Conservation (phyloP, 2,888 invertebrate genomes). For the Thymelicus acteon region DNA sequence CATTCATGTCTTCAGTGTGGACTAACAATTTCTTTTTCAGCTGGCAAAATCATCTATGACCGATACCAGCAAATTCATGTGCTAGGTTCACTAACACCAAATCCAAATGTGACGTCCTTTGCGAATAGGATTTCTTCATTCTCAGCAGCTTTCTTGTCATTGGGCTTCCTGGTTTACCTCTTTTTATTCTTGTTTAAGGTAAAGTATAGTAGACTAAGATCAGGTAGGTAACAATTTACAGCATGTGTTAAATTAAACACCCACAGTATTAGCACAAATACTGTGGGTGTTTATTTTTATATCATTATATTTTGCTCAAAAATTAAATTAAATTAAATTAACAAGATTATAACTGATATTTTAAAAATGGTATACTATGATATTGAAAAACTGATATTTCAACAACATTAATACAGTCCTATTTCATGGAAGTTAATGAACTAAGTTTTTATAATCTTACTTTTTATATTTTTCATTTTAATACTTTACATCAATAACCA, state of each 20-base stretch:
- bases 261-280: too few relatives aligned
- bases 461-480: too few relatives aligned
- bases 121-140: conserved; percentile 77
- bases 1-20: conserved; percentile 38
- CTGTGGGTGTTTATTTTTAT: not conserved
- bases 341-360: too few relatives aligned
- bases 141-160: conserved; percentile 70
- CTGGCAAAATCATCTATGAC: conserved; percentile 86
- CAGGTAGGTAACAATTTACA: not conserved
- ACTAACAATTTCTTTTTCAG: conserved; percentile 72
- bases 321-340: too few relatives aligned
- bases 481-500: not conserved
- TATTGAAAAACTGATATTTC: too few relatives aligned
- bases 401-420: too few relatives aligned
- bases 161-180: conserved; percentile 87
- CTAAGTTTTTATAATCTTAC: too few relatives aligned
- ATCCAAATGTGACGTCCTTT: conserved; percentile 77
- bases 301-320: too few relatives aligned
- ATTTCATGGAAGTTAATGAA: too few relatives aligned
- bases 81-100: conserved; percentile 77
- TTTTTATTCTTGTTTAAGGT: conserved; percentile 78
- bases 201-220: conserved; percentile 48
- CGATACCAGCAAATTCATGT: conserved; percentile 86
- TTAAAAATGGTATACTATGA: too few relatives aligned
- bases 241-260: not conserved